A percentile compares a stretch with the other conserved stretches of the same genome.
Conservation (phyloP, 2,113 vertebrate species). For the Atlantisia rogersi region DNA sequence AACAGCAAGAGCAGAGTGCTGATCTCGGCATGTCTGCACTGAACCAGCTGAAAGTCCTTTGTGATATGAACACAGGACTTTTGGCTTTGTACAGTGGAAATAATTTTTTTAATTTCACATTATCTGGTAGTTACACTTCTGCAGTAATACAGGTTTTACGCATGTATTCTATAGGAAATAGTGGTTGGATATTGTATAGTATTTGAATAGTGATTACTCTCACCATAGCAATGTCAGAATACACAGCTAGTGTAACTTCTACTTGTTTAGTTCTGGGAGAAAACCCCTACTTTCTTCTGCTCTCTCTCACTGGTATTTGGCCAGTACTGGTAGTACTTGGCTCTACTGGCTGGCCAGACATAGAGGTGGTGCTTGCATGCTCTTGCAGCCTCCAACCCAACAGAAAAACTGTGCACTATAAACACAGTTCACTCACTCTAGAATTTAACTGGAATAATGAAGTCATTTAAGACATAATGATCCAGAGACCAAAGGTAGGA, state of each 20-base stretch:
- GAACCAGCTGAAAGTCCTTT: not conserved
- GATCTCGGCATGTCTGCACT: not conserved
- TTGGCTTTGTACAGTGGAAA: not conserved
- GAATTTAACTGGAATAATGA: not conserved
- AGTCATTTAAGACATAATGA: not conserved
- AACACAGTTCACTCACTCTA: not conserved
- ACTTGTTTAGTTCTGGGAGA: not conserved
- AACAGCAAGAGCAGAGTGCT: not conserved
- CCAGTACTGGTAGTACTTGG: not conserved
- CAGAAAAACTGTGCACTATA: not conserved
- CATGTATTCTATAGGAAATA: not conserved
- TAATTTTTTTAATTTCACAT: not conserved
- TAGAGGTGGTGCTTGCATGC: not conserved
- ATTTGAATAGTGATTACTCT: not conserved
- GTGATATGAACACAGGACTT: not conserved
- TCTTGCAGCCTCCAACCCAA: not conserved
- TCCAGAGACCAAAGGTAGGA: not conserved
- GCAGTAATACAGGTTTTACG: not conserved
- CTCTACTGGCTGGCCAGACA: not conserved
- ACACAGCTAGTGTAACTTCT: not conserved
- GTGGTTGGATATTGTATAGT: not conserved
- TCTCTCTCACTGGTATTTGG: not conserved
- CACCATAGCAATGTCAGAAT: not conserved
- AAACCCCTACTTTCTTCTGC: not conserved
- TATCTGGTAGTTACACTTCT: not conserved